Evolutionary conservation across 2,797 vertebrate species (phyloP), one percentile per base, ranked within the genome.

Genomic region (Calcarius lapponicus): DNA sequence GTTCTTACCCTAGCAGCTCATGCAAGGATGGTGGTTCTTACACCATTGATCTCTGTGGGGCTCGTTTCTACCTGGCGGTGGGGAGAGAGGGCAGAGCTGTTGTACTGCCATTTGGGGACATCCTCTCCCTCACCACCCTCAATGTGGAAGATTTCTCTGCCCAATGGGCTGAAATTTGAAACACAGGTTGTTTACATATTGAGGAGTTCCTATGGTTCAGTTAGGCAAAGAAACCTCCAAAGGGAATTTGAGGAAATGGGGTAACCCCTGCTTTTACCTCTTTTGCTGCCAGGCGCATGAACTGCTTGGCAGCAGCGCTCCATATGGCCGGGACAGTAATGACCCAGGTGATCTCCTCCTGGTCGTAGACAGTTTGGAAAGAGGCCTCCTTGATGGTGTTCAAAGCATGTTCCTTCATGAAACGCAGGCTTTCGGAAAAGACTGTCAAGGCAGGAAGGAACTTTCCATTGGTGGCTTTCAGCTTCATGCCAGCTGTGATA

Each of bases 271-370:
- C 6, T 42, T 88, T 93, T 72, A 97, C 96, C 93, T 96, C 26
- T 58, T 62, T 80, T 54, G 97, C 96, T 3, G 93, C 97, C 70
- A 96, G 74, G 28, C 82, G 76, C 97, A 97, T 96, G 70, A 97
- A 96, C 76, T 96, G 93, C 83, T 90, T 96, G 28, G 95, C 97
- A 73, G 95, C 85, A 57, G 62, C 18, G 1, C 50, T 91, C 96
- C 97, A 97, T 62, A 96, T 96, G n/a, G 95, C 96, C 2, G 95
- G 96, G 34, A 97, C 94, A 2, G 97, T 97, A 66, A 97, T 20
- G n/a, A 97, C 92, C 96, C 97, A 97, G 36, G 95, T 96, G 72
- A 96, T 56, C 66, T 97, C 96, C 25, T 85, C 80, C 3, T 10
- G 6, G 31, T 43, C 13, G 0, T 13, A 93, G 36, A 57, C 6